Evolutionary conservation across 2,888 invertebrate genomes (phyloP).

Genomic region (Catocala fraxini): DNA sequence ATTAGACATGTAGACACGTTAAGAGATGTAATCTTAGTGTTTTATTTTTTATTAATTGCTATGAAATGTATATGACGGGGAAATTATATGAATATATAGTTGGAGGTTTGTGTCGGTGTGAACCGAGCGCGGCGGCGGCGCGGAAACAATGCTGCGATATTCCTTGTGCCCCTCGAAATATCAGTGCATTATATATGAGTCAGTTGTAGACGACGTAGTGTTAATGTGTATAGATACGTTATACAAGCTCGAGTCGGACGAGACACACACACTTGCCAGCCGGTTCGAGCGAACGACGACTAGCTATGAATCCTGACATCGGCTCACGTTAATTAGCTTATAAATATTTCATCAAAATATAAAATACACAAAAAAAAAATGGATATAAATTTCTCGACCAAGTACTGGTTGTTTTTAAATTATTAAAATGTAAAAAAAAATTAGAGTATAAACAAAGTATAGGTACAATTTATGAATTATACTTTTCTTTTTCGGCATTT

Average conservation of each 20-base stretch:
- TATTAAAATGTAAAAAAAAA: slow-evolving; percentile 88
- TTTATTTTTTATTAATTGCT: slow-evolving; percentile 77
- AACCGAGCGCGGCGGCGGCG: slow-evolving; percentile 65
- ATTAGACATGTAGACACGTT: slow-evolving; percentile 80
- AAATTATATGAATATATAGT: slow-evolving; percentile 51
- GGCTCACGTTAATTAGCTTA: slow-evolving; percentile 88
- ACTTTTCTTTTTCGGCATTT: slow-evolving; percentile 86
- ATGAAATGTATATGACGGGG: slow-evolving; percentile 68
- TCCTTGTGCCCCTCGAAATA: slow-evolving; percentile 85
- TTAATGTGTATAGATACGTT: slow-evolving; percentile 83
- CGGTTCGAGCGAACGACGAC: slow-evolving; percentile 86
- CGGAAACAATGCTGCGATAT: slow-evolving; percentile 84
- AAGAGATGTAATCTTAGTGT: slow-evolving; percentile 81
- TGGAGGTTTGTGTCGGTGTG: slow-evolving; percentile 52
- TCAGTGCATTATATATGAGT: slow-evolving; percentile 84
- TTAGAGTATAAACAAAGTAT: slow-evolving; percentile 87
- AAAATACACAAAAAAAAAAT: slow-evolving; percentile 87
- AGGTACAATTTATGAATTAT: slow-evolving; percentile 88
- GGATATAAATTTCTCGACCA: slow-evolving; percentile 87
- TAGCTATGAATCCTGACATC: slow-evolving; percentile 88
- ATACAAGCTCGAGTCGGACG: slow-evolving; percentile 81
- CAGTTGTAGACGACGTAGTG: slow-evolving; percentile 77
- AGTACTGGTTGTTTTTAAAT: slow-evolving; percentile 88
- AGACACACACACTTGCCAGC: slow-evolving; percentile 73
- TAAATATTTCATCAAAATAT: slow-evolving; percentile 88